phyloP scores from a whole-genome alignment of 1,140 invertebrate species.

The Neodiprion virginianus region DNA sequence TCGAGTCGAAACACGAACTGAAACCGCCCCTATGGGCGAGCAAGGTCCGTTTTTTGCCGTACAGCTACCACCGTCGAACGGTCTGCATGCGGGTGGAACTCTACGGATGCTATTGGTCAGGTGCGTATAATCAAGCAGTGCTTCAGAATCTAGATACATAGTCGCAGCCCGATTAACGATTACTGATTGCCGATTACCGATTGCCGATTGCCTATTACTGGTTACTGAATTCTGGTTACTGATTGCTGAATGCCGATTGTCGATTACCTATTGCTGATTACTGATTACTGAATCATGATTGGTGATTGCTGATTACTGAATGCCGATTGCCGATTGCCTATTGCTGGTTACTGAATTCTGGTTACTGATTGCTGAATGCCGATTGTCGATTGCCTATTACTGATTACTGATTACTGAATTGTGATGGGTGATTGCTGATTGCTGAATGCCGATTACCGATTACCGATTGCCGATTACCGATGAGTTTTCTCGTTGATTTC shows the following conservation, averaged over 20 bases:
- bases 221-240: background rate
- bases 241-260: background rate
- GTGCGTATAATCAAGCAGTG: constrained; percentile 44
- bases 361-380: background rate
- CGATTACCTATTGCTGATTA: no score
- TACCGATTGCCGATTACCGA: background rate
- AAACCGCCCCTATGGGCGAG: constrained; percentile 77
- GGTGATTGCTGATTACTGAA: background rate
- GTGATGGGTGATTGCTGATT: no score
- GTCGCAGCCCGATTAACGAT: no score
- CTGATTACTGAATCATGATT: no score
- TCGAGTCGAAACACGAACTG: constrained; percentile 76
- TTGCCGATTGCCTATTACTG: background rate
- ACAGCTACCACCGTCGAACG: constrained; percentile 74
- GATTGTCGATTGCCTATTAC: background rate
- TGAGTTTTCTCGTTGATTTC: constrained; percentile 11
- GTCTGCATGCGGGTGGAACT: constrained; percentile 84
- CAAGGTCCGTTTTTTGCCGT: constrained; percentile 77
- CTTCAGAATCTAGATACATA: background rate
- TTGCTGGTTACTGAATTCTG: background rate
- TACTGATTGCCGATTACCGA: no score
- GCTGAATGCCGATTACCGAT: background rate
- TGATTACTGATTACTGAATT: background rate
- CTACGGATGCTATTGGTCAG: constrained; percentile 75
- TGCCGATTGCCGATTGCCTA: background rate